Evolutionary conservation across 2,113 vertebrate species (phyloP).

Genomic region (Nannospalax galili): DNA sequence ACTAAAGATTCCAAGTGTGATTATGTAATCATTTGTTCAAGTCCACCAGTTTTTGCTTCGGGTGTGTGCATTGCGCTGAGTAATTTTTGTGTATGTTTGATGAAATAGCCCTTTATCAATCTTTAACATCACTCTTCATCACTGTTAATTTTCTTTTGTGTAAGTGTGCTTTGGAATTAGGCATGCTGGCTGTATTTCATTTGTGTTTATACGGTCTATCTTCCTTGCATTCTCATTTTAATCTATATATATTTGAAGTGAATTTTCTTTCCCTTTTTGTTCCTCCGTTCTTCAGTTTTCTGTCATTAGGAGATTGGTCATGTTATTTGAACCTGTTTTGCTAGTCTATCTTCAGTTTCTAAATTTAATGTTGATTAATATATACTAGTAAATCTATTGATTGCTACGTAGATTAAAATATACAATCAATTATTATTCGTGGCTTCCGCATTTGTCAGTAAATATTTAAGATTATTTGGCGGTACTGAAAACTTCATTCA

Average conservation of each 20-base stretch:
- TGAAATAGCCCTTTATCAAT: too few species aligned
- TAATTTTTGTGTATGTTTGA: too few species aligned
- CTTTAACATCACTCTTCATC: too few species aligned
- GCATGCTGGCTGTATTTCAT: too few species aligned
- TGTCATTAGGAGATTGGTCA: background rate
- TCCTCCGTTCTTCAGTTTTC: background rate
- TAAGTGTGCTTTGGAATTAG: too few species aligned
- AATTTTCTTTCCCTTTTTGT: too few species aligned
- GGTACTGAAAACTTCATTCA: background rate
- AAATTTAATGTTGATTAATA: background rate
- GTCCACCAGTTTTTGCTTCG: too few species aligned
- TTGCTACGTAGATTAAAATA: background rate
- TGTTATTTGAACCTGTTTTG: background rate
- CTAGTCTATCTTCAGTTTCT: background rate
- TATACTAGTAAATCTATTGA: background rate
- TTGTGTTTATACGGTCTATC: too few species aligned
- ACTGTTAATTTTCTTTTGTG: too few species aligned
- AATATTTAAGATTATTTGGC: background rate
- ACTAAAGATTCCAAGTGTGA: too few species aligned
- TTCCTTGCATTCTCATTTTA: background rate
- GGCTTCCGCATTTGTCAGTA: background rate
- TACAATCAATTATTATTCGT: background rate
- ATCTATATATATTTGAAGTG: too few species aligned
- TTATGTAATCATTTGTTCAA: background rate
- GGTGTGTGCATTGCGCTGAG: too few species aligned